phyloP scores from a whole-genome alignment of 2,797 vertebrate species.

The Sphenodon punctatus region DNA sequence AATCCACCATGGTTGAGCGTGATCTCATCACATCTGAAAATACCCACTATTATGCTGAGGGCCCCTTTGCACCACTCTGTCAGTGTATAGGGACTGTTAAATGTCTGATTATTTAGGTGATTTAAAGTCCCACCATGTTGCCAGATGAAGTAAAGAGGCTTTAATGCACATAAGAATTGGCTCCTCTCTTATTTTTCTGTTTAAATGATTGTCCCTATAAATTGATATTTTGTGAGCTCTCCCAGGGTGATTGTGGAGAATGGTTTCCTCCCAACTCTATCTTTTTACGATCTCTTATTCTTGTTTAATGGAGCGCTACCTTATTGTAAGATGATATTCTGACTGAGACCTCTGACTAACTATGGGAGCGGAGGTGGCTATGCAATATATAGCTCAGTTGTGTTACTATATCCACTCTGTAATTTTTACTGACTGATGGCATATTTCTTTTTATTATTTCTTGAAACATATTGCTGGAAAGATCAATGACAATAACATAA shows the following conservation, averaged over 20 bases:
- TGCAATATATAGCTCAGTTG: not conserved
- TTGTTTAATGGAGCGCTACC: not conserved
- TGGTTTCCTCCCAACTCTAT: not conserved
- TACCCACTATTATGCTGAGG: too few species aligned
- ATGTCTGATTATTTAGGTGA: not conserved
- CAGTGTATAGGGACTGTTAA: not conserved
- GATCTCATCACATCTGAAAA: too few species aligned
- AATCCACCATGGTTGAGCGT: too few species aligned
- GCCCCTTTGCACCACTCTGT: not conserved
- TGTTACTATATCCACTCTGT: fast-evolving
- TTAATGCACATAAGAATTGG: not conserved
- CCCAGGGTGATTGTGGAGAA: not conserved
- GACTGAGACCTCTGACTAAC: not conserved
- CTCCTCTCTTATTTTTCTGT: not conserved
- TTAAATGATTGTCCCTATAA: not conserved
- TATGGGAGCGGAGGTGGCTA: fast-evolving
- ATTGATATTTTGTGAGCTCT: not conserved
- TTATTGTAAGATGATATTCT: not conserved
- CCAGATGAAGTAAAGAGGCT: not conserved
- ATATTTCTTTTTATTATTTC: not conserved
- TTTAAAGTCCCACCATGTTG: not conserved
- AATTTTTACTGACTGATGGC: not conserved
- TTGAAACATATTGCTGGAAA: not conserved
- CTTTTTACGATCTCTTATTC: not conserved
- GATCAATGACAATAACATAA: not conserved